These are phyloP conservation scores for Zosterops borbonicus DNA, from an alignment of 2,113 vertebrate species.

Conservation along the genomic window DNA sequence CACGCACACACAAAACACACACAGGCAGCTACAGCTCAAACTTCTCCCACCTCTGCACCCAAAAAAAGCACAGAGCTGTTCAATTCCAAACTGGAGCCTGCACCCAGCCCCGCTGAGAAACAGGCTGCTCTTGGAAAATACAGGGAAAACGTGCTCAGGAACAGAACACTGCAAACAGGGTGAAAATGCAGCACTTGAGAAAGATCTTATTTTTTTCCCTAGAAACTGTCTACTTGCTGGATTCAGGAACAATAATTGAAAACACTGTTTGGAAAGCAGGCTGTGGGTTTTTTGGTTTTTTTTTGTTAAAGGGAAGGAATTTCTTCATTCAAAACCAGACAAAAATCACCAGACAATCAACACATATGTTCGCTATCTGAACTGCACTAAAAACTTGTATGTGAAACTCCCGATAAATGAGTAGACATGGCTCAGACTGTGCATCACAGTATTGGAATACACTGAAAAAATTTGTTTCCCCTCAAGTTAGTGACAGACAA, in stretches of 20 bases:
- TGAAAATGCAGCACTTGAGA: neutral
- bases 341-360: neutral
- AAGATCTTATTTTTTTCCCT: neutral
- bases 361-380: rapidly evolving
- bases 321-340: neutral
- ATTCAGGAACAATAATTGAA: neutral
- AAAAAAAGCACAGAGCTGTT: neutral
- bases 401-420: neutral
- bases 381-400: neutral
- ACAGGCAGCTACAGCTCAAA: neutral
- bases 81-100: rapidly evolving
- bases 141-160: neutral
- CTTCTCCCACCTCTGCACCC: neutral
- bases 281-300: rapidly evolving
- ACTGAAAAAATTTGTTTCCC: neutral
- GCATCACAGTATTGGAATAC: neutral
- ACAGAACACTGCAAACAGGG: neutral
- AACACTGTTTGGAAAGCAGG: neutral
- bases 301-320: neutral
- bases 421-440: neutral
- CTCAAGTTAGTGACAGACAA: neutral
- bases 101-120: neutral
- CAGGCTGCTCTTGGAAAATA: neutral
- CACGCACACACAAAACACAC: neutral
- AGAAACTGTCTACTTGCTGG: neutral